Base-by-base conservation (phyloP, 2,888 invertebrate genomes). In the Agonum fuliginosum region DNA sequence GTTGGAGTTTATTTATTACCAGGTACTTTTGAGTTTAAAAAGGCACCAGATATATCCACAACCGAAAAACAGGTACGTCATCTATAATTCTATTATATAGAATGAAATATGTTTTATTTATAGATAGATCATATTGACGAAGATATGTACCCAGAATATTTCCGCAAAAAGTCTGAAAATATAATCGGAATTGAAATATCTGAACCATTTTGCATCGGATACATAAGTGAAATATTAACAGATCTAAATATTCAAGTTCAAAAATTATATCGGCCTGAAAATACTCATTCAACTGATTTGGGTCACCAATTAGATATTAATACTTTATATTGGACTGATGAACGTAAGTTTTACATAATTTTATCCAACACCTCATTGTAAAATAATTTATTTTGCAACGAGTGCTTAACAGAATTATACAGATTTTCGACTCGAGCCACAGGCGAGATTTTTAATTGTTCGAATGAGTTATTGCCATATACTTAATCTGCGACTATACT, bases 101-200 rank as follows among this genome's bases (percentile, higher is more conserved):
- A 65, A 78, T 58, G 58, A 37, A 19, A 27, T 73, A 67, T 19
- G 43, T 78, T 41, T 65, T 71, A 37, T 78, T 27, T 37, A 27
- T 10, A 78, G 46, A 82, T 82, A 79, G 89, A 89, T 70, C 87
- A 89, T 80, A 89, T 92, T 0, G 93, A 95, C 85, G 93, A 94
- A 84, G 89, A 91, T n/a, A 84, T 92, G 30, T 95, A 94, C 83
- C 92, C 95, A 0, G 96, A 96, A 85, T 92, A 91, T 82, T 95
- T 95, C 84, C 89, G 95, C 75, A 95, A 95, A 86, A 91, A 89
- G 48, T 89, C 90, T 10, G 93, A 92, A 19, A 93, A 93, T 81
- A 93, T 94, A 0, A 93, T 93, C 0, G 94, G 94, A 82, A 84
- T 89, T 10, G 91, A 93, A 79, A 93, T 93, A 0, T 92, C 93